These are phyloP conservation scores for Gorsachius goisagi DNA, from an alignment of 2,113 vertebrate genomes.

Conservation along the genomic window DNA sequence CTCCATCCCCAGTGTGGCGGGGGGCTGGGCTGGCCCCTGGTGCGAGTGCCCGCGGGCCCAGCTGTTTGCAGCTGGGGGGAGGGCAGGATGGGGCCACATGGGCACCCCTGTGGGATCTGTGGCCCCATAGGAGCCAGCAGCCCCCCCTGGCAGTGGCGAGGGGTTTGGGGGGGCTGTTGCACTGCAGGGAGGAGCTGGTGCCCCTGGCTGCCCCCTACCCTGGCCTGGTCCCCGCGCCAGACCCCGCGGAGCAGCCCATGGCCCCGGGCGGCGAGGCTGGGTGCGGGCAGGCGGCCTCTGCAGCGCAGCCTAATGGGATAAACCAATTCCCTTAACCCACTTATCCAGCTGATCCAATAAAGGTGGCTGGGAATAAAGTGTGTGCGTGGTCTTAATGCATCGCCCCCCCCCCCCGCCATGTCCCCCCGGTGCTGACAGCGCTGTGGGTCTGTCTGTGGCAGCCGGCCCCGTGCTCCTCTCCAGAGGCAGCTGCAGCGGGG, in stretches of 20 bases:
- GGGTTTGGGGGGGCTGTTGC: neutral
- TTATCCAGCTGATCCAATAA: constrained; percentile 57
- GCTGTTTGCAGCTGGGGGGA: neutral
- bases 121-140: neutral
- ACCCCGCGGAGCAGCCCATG: neutral
- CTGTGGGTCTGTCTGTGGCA: neutral
- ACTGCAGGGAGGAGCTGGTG: rapidly evolving
- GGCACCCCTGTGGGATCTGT: neutral
- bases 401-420: rapidly evolving
- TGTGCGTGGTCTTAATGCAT: constrained; percentile 24
- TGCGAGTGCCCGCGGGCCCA: neutral
- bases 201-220: rapidly evolving
- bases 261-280: neutral
- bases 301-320: constrained; percentile 38
- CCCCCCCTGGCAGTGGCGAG: rapidly evolving
- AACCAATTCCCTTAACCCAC: constrained; percentile 59
- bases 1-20: rapidly evolving
- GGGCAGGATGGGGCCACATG: rapidly evolving
- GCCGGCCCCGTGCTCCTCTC: neutral
- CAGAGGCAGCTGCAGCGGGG: neutral
- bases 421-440: neutral
- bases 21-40: neutral
- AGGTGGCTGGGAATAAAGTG: constrained; percentile 57
- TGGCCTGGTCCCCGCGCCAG: rapidly evolving
- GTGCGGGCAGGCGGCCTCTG: neutral